Percentiles rank a stretch among this genome's conserved stretches.
phyloP scores from a whole-genome alignment of 2,888 invertebrate species.

The Flabesymbios commensalis region DNA sequence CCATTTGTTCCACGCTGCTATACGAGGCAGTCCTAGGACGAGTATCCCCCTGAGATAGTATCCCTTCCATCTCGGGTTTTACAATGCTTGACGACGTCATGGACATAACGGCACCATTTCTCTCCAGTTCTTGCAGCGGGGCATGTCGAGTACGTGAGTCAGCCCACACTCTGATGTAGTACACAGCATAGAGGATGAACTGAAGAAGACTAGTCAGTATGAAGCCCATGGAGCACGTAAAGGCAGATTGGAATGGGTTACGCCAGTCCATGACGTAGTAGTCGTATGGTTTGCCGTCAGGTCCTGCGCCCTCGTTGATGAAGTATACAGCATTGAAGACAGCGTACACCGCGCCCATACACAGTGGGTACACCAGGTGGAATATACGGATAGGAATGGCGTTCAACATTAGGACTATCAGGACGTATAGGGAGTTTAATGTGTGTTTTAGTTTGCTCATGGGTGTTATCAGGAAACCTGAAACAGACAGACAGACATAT shows the following conservation, averaged over 20 bases:
- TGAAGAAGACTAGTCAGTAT: conserved; percentile 33
- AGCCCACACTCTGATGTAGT: no score
- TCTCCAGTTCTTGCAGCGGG: no score
- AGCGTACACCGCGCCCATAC: conserved; percentile 48
- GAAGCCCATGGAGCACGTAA: conserved; percentile 48
- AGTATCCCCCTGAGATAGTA: neutral
- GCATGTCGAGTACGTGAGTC: no score
- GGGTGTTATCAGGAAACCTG: conserved; percentile 43
- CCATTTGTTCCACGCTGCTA: no score
- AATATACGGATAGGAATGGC: conserved; percentile 50
- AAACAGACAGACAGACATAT: conserved; percentile 15
- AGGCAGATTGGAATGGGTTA: conserved; percentile 47
- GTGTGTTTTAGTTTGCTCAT: conserved; percentile 52
- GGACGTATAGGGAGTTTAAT: conserved; percentile 46
- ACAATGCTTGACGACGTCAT: no score
- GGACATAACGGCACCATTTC: no score
- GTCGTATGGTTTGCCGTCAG: conserved; percentile 47
- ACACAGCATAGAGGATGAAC: conserved; percentile 10
- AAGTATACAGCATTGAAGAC: conserved; percentile 55
- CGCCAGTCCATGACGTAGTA: conserved; percentile 55
- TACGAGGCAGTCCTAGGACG: neutral
- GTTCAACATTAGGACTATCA: conserved; percentile 46
- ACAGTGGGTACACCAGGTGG: conserved; percentile 50
- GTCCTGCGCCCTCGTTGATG: conserved; percentile 46
- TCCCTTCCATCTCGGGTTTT: neutral